These are phyloP conservation scores for Discoglossus pictus DNA, from an alignment of 2,797 vertebrate genomes.

Conservation along the genomic window DNA sequence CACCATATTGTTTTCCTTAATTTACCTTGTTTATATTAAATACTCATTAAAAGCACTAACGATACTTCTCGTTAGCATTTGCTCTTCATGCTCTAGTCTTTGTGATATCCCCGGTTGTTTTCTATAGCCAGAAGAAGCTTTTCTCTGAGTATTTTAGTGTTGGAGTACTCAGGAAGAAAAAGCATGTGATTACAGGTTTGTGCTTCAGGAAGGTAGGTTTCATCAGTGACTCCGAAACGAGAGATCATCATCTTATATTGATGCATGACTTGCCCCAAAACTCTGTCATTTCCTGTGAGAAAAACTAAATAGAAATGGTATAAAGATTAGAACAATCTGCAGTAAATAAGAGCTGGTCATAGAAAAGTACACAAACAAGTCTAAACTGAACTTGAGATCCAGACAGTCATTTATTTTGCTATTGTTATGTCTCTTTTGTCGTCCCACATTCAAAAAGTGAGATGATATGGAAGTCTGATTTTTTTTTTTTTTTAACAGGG, in stretches of 20 bases:
- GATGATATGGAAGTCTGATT: no score
- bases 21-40: no score
- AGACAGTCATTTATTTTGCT: no score
- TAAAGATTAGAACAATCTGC: not conserved
- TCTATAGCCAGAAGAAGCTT: slow-evolving; percentile 71
- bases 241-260: slow-evolving; percentile 69
- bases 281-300: slow-evolving; percentile 72
- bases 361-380: no score
- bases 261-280: slow-evolving; percentile 64
- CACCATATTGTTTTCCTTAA: no score
- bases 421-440: no score
- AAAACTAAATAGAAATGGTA: slow-evolving; percentile 68
- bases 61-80: no score
- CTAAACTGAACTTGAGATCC: no score
- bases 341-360: no score
- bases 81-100: not conserved
- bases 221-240: slow-evolving; percentile 53
- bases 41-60: no score
- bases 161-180: slow-evolving; percentile 67
- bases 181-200: slow-evolving; percentile 68
- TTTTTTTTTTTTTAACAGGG: no score
- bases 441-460: no score
- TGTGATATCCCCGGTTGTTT: slow-evolving; percentile 69
- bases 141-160: slow-evolving; percentile 59
- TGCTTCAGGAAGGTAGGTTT: slow-evolving; percentile 68